Evolutionary conservation across 2,113 vertebrate genomes (phyloP), one percentile per base, ranked within the genome.

Genomic region (Hydrolagus affinis): DNA sequence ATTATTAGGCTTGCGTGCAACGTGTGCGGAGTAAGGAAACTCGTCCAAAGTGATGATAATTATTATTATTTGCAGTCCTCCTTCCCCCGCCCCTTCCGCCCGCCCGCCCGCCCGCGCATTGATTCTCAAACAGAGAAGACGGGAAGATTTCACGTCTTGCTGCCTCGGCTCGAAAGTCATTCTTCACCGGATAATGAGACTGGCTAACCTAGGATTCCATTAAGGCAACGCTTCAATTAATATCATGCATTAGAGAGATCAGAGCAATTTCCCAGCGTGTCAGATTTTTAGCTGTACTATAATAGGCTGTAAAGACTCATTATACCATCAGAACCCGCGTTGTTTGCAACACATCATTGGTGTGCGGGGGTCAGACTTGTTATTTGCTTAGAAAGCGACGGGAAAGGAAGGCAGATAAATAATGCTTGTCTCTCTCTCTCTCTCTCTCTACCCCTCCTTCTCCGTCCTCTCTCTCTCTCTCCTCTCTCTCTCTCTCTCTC

Each of bases 211-310:
- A 80, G 77, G 66, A 83, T 25, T 83, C 78, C 60, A 83, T 83
- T 66, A 68, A 32, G 60, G 59, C 15, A 83, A 62, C 64, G 78
- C 78, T 83, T 66, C 78, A 83, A 83, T 83, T 66, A 83, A 83
- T 83, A 62, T 83, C 78, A 66, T 19, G 62, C 60, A 66, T 83
- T 66, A 66, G 78, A 83, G 60, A 32, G 78, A 64, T 64, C 78
- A 62, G 66, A 66, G 78, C 78, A 83, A 83, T 83, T 83, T 83
- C 30, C 78, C 66, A 60, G 62, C 78, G 28, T 83, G 78, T 83
- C 78, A 83, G 17, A 28, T 66, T 83, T 30, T 80, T 8, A 11
- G 23, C 78, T 11, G 62, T 25, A 30, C 78, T 66, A 62, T 83
- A 83, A 83, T 83, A 83, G 66, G 28, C 30, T 62, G 3, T 21